Evolutionary conservation across 2,888 invertebrate genomes (phyloP).

Genomic region (Drosophila kuntzei): DNA sequence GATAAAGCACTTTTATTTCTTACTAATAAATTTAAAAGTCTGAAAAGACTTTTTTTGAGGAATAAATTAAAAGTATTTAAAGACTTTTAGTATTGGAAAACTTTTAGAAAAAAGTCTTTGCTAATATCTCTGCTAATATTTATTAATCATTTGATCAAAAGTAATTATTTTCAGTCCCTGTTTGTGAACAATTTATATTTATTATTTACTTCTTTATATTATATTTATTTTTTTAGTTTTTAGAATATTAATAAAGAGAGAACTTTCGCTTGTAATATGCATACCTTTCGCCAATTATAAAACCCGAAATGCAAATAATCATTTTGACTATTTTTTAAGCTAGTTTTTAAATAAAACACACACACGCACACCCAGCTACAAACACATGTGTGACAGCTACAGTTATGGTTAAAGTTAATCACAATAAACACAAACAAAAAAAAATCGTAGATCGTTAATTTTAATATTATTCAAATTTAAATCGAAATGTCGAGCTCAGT

Average conservation of each 20-base stretch:
- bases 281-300: slow-evolving; percentile 87
- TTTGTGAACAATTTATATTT: no score
- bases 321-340: slow-evolving; percentile 79
- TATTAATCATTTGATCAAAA: no score
- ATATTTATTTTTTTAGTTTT: neutral
- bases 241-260: slow-evolving; percentile 8
- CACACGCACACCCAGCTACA: slow-evolving; percentile 14
- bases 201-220: neutral
- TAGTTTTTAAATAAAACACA: slow-evolving; percentile 20
- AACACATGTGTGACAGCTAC: slow-evolving; percentile 15
- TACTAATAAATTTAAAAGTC: no score
- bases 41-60: no score
- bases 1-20: no score
- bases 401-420: slow-evolving; percentile 43
- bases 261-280: slow-evolving; percentile 32
- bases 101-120: no score
- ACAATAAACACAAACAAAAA: slow-evolving; percentile 41
- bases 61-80: no score
- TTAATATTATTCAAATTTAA: slow-evolving; percentile 58
- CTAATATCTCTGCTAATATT: no score
- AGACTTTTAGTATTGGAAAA: no score
- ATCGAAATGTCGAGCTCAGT: slow-evolving; percentile 13
- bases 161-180: no score
- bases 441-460: slow-evolving; percentile 35
- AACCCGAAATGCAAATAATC: slow-evolving; percentile 88